A percentile compares a stretch with the other conserved stretches of the same genome.
Evolutionary conservation across 2,797 vertebrate species (phyloP).

Genomic region (Carapus acus): DNA sequence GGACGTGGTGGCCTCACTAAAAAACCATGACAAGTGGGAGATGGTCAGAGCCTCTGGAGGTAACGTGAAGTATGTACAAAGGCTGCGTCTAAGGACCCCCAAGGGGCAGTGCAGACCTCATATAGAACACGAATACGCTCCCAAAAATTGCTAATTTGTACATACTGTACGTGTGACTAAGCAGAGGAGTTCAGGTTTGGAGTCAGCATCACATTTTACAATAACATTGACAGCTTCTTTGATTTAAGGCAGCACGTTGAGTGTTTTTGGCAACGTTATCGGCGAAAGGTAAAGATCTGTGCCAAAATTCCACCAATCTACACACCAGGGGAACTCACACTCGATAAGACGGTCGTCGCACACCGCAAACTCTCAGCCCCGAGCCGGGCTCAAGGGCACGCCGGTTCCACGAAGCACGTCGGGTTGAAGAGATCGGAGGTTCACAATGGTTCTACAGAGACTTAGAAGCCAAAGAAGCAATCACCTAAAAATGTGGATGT

Average conservation of each 20-base stretch:
- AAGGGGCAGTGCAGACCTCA: conserved; percentile 52
- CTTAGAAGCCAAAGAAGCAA: conserved; percentile 76
- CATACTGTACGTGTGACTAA: conserved; percentile 38
- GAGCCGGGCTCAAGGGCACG: conserved; percentile 30
- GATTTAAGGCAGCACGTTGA: conserved; percentile 68
- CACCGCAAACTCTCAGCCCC: conserved; percentile 24
- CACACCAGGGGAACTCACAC: conserved; percentile 1
- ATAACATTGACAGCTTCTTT: conserved; percentile 66
- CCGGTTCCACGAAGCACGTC: conserved; percentile 21
- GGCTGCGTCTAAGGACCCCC: conserved; percentile 57
- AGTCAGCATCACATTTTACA: conserved; percentile 74
- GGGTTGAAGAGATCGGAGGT: conserved; percentile 44
- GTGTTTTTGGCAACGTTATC: conserved; percentile 75
- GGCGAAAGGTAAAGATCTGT: conserved; percentile 45
- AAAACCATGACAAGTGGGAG: conserved; percentile 53
- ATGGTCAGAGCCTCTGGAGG: conserved; percentile 36
- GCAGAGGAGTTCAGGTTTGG: conserved; percentile 66
- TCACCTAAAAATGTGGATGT: conserved; percentile 69
- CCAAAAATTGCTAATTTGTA: conserved; percentile 52
- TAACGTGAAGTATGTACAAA: conserved; percentile 39
- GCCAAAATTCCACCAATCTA: conserved; percentile 25
- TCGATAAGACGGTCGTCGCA: conserved; percentile 5
- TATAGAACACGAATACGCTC: conserved; percentile 27
- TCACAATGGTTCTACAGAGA: conserved; percentile 47
- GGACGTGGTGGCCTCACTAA: conserved; percentile 55